A percentile compares a stretch with the other conserved stretches of the same genome.
Evolutionary conservation across 2,888 invertebrate genomes (phyloP).

Genomic region (Pseudococcus longispinus): DNA sequence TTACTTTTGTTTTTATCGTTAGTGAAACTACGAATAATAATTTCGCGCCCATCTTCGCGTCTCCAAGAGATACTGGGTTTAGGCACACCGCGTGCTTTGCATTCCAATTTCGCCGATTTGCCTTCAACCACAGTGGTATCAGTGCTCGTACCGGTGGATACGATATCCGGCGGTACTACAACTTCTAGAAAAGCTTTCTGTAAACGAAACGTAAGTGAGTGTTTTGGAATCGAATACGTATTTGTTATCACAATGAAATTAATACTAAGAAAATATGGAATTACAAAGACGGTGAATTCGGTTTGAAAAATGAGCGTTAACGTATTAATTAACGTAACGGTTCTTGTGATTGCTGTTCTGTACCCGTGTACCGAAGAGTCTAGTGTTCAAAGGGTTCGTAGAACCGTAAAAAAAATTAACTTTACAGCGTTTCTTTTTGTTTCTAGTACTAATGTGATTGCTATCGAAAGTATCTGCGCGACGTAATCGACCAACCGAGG

Average conservation of each 20-base stretch:
- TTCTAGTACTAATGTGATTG: neutral
- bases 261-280: neutral
- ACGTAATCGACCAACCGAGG: neutral
- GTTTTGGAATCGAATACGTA: neutral
- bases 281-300: neutral
- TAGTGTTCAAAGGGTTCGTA: neutral
- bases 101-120: slow-evolving; percentile 83
- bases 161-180: slow-evolving; percentile 88
- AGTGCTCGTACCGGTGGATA: slow-evolving; percentile 88
- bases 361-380: neutral
- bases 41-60: slow-evolving; percentile 83
- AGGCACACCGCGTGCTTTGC: slow-evolving; percentile 84
- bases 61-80: slow-evolving; percentile 86
- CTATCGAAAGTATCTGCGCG: neutral
- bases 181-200: slow-evolving; percentile 88
- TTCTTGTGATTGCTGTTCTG: neutral
- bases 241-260: neutral
- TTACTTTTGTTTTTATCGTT: slow-evolving; percentile 73
- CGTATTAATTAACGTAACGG: neutral
- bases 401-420: neutral
- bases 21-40: slow-evolving; percentile 75
- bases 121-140: slow-evolving; percentile 96
- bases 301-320: neutral
- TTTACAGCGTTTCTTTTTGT: neutral
- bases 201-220: neutral